Base-by-base conservation (phyloP, 92 coral and sea anemone genomes). In the Zoanthus gigantus region DNA sequence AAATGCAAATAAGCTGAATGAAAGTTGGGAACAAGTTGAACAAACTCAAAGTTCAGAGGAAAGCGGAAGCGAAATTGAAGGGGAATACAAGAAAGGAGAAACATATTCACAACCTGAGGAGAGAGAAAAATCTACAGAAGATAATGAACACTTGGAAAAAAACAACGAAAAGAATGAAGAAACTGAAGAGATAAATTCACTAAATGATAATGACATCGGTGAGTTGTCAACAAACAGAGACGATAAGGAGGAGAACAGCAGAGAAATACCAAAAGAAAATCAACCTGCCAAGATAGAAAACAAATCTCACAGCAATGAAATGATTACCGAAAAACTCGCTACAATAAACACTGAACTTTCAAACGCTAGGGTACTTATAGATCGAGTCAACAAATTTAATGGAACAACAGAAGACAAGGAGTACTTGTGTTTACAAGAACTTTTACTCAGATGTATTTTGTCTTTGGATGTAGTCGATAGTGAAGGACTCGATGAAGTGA, bases 391-490 rank as follows among this genome's bases (percentile, higher is more conserved):
- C 17, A 83, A 56, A 46, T 91, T 91, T 65, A 29, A 50, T 66
- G 94, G 94, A 2, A 56, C 60, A 8, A 68, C 57, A 13, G 23
- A 77, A 15, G 92, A 88, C 71, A 88, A 84, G 67, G 92, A 91
- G 60, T 88, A 57, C 58, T 29, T 89, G 29, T 91, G 87, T 54
- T 78, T 91, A 71, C 92, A 91, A 17, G 94, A 91, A 78, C 90
- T 83, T 17, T 84, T 91, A 68, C 82, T 88, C 37, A 83, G 80
- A 7, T 89, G 92, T 53, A 63, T 91, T 84, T 76, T 91, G 69
- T 71, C 74, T 6, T 72, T 91, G 76, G 94, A 91, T 67, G 53
- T 61, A 7, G 69, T 91, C 18, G 89, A 79, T 30, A 66, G 92
- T 16, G 87, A 79, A 13, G 94, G 94, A 37, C 44, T 32, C 9